A percentile compares a stretch with the other conserved stretches of the same genome.
Conservation (phyloP, 2,797 vertebrate species). For the Poecile montanus region DNA sequence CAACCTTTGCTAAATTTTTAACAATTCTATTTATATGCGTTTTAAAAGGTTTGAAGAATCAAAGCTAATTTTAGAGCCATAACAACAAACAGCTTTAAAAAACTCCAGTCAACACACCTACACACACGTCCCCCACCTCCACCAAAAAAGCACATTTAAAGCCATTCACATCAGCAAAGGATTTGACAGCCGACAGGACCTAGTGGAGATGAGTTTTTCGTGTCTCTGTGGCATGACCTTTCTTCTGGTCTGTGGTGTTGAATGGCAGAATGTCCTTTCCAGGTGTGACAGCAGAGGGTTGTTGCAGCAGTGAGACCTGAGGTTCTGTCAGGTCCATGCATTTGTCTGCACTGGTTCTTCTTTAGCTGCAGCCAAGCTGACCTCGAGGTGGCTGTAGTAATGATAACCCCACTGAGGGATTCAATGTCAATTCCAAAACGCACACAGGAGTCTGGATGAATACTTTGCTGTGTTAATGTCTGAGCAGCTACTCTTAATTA, state of each 20-base stretch:
- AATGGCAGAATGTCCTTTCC: neutral
- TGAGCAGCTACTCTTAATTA: neutral
- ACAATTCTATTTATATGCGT: neutral
- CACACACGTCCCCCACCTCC: rapidly evolving
- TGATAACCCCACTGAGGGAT: neutral
- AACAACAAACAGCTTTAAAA: neutral
- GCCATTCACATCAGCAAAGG: neutral
- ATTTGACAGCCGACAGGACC: neutral
- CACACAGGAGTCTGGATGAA: neutral
- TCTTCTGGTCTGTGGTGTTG: neutral
- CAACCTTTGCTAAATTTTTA: neutral
- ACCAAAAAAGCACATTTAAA: neutral
- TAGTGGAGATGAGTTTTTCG: neutral
- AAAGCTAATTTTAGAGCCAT: neutral
- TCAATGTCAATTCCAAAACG: neutral
- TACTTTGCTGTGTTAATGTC: neutral
- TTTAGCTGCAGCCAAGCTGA: neutral
- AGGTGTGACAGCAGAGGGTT: neutral
- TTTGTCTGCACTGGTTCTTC: neutral
- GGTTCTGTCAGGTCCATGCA: neutral
- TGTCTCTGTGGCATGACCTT: neutral
- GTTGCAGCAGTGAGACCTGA: neutral
- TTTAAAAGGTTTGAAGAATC: neutral
- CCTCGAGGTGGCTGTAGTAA: neutral
- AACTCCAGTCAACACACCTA: neutral